Base-by-base conservation (phyloP, 1,140 invertebrate species). In the Trichoplusia ni region DNA sequence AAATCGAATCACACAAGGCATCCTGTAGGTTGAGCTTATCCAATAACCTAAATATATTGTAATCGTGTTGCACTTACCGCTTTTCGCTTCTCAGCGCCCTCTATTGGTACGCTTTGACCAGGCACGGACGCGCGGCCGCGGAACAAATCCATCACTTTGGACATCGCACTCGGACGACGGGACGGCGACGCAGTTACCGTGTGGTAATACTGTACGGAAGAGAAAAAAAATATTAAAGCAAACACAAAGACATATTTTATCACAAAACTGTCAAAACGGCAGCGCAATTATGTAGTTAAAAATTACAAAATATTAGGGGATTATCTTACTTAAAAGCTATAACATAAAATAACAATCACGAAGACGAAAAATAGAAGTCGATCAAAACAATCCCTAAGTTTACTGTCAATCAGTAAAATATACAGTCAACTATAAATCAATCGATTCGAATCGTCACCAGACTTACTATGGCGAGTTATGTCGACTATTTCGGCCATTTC, bases 141-240 rank as follows among this genome's bases (percentile, higher is more conserved):
- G 81, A 98, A 97, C 71, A 98, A 94, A 85, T 98, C 96, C 93
- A 97, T 97, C 35, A 98, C 95, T 92, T 97, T 97, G 58, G 94
- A 95, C 82, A 96, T 95, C 5, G 95, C 94, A 73, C 95, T 95
- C n/a, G 90, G 79, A 40, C 90, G 91, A 9, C 92, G 79, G 0
- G 86, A 78, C 1, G 82, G 69, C 2, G 90, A 85, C 33, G 91
- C 93, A 8, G 93, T 94, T 31, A 94, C 91, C 13, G 93, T 94
- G 73, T 94, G 93, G 74, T 94, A 94, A 79, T 94, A 94, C 91
- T 94, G 82, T 44, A 1, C 16, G 21, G 6, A 37, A 2, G 16
- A 37, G 27, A 51, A 9, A 42, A 0, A 42, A 11, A 2, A 1
- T 38, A 42, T 44, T 40, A 27, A 54, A 62, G 7, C 49, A 31